Evolutionary conservation across 2,113 vertebrate species (phyloP), one percentile per base, ranked within the genome.

Genomic region (Mustela nigripes): DNA sequence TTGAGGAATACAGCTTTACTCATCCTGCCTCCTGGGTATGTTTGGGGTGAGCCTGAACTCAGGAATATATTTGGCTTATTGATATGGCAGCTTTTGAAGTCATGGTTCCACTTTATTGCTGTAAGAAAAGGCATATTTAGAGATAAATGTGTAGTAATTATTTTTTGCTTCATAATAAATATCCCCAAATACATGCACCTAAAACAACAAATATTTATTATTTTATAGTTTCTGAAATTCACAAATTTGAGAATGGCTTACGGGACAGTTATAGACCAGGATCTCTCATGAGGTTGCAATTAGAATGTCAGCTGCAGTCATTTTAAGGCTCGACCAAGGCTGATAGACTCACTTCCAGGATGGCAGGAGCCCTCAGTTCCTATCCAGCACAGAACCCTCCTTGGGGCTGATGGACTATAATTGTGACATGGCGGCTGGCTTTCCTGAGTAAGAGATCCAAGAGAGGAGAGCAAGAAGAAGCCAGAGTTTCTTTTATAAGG

Each of bases 61-160:
- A 84, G 28, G 33, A 58, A 63, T 79, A 73, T 28, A 86, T 93
- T 93, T 78, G 60, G 2, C 2, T 89, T 78, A 62, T 62, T 63
- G 53, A 45, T 80, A 92, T 24, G 60, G 39, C 39, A 67, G 26
- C 50, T 48, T 85, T 69, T 92, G 92, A 14, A 95, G 31, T 42
- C 65, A 56, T 8, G 15, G 36, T 95, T 93, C 5, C 82, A 6
- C 19, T 62, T 80, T 71, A 83, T 89, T 80, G 26, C 62, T 91
- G 53, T 42, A 89, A 91, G 67, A 87, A 95, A 94, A 74, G 12
- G 21, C 31, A 89, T 67, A n/a, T 95, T 81, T 78, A 91, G 78
- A 31, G n/a, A 88, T 93, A 84, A 84, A 73, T 89, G 16, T 22
- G 0, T 81, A 63, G n/a, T 76, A 24, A 31, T 89, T 65, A 67